These are phyloP conservation scores for Xenus cinereus DNA, from an alignment of 2,113 vertebrate genomes.

Conservation along the genomic window DNA sequence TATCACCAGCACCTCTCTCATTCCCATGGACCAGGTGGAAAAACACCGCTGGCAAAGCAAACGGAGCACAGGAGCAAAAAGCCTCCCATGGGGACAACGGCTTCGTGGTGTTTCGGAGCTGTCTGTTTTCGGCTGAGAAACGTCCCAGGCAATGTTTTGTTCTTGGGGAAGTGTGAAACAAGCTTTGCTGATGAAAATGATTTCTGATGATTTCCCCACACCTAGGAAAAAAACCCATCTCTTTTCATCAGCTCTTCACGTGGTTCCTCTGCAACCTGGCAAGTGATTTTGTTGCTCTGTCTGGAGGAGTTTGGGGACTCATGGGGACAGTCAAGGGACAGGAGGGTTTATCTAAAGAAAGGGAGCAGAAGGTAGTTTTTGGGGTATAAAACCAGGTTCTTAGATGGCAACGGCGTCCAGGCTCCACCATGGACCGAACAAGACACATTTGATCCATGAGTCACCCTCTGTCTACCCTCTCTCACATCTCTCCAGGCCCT, in stretches of 20 bases:
- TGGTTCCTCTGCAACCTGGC: background rate
- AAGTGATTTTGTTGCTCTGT: background rate
- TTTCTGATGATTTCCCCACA: background rate
- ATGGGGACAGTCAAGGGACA: background rate
- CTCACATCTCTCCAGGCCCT: background rate
- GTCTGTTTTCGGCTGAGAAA: background rate
- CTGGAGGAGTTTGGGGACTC: background rate
- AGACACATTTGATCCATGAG: rapidly evolving
- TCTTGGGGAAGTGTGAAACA: background rate
- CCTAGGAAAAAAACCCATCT: background rate
- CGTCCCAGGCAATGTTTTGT: background rate
- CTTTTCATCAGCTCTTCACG: rapidly evolving
- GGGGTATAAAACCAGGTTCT: background rate
- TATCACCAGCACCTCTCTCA: background rate
- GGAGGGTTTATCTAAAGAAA: background rate
- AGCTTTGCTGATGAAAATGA: rapidly evolving
- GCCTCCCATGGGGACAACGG: rapidly evolving
- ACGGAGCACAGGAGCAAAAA: background rate
- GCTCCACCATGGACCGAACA: rapidly evolving
- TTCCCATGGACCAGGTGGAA: background rate
- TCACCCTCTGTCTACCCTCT: background rate
- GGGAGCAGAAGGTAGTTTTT: background rate
- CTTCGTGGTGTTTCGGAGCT: rapidly evolving
- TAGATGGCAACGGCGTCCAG: background rate
- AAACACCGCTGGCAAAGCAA: background rate